phyloP scores from a whole-genome alignment of 2,797 vertebrate genomes.

The Spizella passerina region DNA sequence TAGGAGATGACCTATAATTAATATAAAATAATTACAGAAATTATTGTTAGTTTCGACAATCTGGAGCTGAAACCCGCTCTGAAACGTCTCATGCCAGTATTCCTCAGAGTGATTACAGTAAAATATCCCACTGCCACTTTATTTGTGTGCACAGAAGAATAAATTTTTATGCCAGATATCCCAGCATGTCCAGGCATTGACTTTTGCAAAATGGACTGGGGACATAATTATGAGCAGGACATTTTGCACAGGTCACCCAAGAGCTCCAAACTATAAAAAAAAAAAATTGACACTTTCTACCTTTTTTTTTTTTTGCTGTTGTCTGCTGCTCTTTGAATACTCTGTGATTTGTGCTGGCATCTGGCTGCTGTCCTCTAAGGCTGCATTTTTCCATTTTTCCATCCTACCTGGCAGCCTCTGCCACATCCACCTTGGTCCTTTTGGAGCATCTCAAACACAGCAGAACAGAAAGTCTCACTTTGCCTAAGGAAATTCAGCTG shows the following conservation, averaged over 20 bases:
- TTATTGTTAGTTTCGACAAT: constrained; percentile 57
- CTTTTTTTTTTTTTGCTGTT: neutral
- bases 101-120: neutral
- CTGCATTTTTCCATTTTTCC: neutral
- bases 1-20: constrained; percentile 66
- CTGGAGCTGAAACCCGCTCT: constrained; percentile 9
- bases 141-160: neutral
- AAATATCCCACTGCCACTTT: neutral
- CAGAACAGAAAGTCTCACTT: fast-evolving
- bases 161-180: neutral
- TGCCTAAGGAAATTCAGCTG: neutral
- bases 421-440: neutral
- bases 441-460: neutral
- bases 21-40: constrained; percentile 63
- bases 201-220: neutral
- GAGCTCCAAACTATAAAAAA: neutral
- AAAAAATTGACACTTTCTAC: neutral
- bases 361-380: neutral
- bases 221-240: neutral
- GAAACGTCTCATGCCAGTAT: neutral
- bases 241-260: neutral
- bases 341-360: neutral
- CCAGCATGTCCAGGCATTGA: neutral
- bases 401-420: neutral
- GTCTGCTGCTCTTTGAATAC: neutral